phyloP scores from a whole-genome alignment of 2,113 vertebrate genomes.

The Nanger granti region DNA sequence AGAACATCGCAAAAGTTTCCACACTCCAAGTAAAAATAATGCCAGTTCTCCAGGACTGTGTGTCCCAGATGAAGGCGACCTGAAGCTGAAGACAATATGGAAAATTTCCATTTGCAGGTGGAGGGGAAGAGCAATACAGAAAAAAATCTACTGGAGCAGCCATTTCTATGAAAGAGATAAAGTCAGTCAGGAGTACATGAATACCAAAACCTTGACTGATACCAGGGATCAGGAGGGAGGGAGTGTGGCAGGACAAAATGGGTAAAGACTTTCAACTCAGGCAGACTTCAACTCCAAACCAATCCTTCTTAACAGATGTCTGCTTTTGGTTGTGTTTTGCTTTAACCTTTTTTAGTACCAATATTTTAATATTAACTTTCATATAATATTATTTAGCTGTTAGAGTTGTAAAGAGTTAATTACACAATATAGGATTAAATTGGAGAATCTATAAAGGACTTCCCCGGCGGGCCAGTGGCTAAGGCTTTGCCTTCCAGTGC shows the following conservation, averaged over 20 bases:
- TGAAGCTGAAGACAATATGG: neutral
- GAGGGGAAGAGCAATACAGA: neutral
- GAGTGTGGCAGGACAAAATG: neutral
- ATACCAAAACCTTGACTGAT: neutral
- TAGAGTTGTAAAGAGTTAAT: neutral
- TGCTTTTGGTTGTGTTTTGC: neutral
- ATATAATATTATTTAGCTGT: neutral
- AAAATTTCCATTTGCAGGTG: neutral
- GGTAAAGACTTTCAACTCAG: neutral
- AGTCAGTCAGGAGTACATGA: neutral
- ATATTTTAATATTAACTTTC: neutral
- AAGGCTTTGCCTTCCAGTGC: neutral
- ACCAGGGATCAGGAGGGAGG: neutral
- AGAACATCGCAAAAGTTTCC: constrained; percentile 2
- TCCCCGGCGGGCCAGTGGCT: neutral
- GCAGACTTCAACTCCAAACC: neutral
- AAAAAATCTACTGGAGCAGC: neutral
- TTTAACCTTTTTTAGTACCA: neutral
- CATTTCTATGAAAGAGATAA: neutral
- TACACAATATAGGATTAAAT: neutral
- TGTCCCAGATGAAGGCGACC: neutral
- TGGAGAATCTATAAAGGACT: neutral
- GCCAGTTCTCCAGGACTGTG: neutral
- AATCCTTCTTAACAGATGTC: neutral
- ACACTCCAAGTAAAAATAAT: neutral